Evolutionary conservation across 2,888 invertebrate species (phyloP).

Genomic region (Epistrophella euchroma): DNA sequence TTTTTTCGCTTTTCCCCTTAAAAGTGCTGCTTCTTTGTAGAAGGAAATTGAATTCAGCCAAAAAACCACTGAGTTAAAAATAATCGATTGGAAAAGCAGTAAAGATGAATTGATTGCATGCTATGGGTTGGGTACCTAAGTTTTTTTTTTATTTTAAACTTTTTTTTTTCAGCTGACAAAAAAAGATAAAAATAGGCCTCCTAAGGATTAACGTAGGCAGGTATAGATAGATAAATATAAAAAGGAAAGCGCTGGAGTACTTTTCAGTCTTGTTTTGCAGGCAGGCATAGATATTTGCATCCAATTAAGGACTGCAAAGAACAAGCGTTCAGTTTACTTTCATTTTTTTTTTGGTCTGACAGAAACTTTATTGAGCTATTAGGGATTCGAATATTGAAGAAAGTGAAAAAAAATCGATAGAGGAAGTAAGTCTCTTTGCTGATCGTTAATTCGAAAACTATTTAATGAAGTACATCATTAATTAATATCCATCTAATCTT

Average conservation of each 20-base stretch:
- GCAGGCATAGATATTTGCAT: constrained; percentile 19
- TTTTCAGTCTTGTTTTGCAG: background rate
- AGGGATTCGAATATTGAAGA: background rate
- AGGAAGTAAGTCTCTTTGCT: background rate
- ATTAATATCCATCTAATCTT: background rate
- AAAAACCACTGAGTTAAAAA: constrained; percentile 23
- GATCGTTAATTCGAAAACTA: background rate
- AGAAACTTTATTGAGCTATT: constrained; percentile 2
- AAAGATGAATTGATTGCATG: constrained; percentile 66
- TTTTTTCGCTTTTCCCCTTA: constrained; percentile 19
- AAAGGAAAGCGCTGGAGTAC: background rate
- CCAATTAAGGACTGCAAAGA: constrained; percentile 23
- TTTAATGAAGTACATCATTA: background rate
- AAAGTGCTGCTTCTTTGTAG: constrained; percentile 2
- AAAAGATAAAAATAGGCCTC: background rate
- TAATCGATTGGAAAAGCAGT: constrained; percentile 48
- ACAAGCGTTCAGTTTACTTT: background rate
- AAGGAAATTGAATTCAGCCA: constrained; percentile 14
- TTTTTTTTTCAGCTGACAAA: background rate
- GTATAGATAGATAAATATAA: background rate
- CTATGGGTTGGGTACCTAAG: background rate
- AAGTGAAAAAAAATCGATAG: background rate
- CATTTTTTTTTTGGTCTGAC: background rate
- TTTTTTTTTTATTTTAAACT: too few relatives aligned
- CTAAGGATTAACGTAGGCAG: background rate